Base-by-base conservation (phyloP, 2,113 vertebrate species). In the Leptobrachium ailaonicum region DNA sequence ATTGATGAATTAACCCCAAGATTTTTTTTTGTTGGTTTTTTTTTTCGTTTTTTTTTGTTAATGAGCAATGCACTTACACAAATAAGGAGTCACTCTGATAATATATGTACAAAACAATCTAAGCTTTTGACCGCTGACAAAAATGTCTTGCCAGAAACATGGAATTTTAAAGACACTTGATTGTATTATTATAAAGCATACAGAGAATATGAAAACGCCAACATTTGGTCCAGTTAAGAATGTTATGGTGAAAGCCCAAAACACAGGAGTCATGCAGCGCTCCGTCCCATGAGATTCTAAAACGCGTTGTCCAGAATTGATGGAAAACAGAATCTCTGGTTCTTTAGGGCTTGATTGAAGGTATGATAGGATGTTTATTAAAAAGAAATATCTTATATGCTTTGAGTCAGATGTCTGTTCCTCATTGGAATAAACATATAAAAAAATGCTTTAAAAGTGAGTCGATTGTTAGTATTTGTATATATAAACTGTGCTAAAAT, bases 31-130 rank as follows among this genome's bases (percentile, higher is more conserved):
- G 20, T 32, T 32, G 20, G 0, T 32, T 32, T 32, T 32, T 32
- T 32, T 32, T 32, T 32, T 1, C 20, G 20, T 32, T 32, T 32
- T 32, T 32, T 32, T 32, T 32, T 32, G 20, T 32, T 32, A 32
- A 95, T 95, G 94, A 95, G 92, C 94, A 94, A 96, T 96, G 96
- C 94, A 94, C 94, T 96, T 95, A 97, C 94, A 96, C 92, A 88
- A 89, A 97, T 93, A 20, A 95, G 91, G 94, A 93, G 93, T 95
- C 94, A 96, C 95, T 94, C 96, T 95, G 94, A 91, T 94, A 92
- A 92, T 92, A 96, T 96, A 95, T 96, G 95, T 95, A 95, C 94
- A 88, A 94, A 93, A 95, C 92, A 93, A 95, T 86, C 92, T 91
- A 92, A 87, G 71, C 85, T 91, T 94, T 94, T 88, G 92, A 93